A percentile compares a stretch with the other conserved stretches of the same genome.
Conservation (phyloP, 2,797 vertebrate genomes). For the Tamandua tetradactyla region DNA sequence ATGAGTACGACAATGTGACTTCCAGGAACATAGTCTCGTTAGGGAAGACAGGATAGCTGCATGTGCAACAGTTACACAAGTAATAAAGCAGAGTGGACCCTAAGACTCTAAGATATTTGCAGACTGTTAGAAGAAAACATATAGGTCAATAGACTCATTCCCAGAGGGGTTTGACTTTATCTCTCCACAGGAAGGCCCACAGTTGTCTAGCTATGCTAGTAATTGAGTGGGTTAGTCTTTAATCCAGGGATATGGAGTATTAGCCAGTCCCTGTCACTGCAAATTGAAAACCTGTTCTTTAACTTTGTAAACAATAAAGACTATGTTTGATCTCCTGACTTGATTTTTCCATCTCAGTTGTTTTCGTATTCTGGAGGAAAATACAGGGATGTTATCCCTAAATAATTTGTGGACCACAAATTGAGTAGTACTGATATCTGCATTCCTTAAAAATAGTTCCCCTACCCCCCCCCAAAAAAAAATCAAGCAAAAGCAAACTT, state of each 20-base stretch:
- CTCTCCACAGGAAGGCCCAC: too few relatives aligned
- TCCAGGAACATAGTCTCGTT: neutral
- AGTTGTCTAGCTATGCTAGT: neutral
- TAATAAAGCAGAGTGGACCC: neutral
- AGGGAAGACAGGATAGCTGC: neutral
- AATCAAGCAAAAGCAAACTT: neutral
- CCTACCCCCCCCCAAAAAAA: neutral
- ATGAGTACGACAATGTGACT: neutral
- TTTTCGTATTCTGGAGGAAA: conserved; percentile 20
- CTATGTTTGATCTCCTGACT: neutral
- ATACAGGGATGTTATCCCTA: neutral
- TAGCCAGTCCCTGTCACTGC: neutral
- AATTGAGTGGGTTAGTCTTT: neutral
- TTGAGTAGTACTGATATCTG: neutral
- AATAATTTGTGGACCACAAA: neutral
- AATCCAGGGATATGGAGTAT: neutral
- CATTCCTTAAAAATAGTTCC: neutral
- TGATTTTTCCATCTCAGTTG: neutral
- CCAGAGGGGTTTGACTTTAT: neutral
- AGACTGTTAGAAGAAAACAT: neutral
- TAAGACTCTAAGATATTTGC: neutral
- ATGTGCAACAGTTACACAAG: neutral
- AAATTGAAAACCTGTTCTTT: neutral
- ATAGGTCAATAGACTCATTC: neutral
- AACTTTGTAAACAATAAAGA: conserved; percentile 17